Conservation (phyloP, 2,113 vertebrate genomes). For the Micromys minutus region DNA sequence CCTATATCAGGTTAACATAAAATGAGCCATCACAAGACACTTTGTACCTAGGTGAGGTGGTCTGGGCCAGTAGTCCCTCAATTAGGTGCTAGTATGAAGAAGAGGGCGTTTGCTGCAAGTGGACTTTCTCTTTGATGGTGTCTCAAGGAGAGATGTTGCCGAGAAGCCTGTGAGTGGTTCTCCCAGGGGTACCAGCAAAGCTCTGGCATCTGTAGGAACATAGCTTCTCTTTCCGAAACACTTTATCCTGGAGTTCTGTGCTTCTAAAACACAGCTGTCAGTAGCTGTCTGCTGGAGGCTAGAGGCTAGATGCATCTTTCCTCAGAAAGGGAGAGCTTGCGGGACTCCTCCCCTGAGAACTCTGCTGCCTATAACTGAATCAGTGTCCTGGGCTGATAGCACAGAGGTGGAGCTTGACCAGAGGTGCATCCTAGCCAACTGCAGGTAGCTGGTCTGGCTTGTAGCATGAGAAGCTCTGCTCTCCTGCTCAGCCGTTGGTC, state of each 20-base stretch:
- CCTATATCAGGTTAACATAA: not conserved
- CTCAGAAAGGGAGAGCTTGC: not conserved
- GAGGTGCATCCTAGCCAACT: no score
- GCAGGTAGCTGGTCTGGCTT: not conserved
- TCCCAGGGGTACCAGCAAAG: not conserved
- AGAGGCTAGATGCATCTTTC: not conserved
- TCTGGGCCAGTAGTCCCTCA: not conserved
- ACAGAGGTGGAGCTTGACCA: no score
- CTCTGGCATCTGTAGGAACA: not conserved
- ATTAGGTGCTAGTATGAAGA: not conserved
- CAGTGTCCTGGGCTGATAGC: not conserved
- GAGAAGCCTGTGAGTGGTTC: not conserved
- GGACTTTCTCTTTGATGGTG: not conserved
- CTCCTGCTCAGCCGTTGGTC: not conserved
- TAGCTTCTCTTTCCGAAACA: not conserved
- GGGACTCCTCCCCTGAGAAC: not conserved
- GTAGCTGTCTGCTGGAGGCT: not conserved
- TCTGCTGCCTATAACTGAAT: not conserved
- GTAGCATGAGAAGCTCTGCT: not conserved
- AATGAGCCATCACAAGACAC: not conserved
- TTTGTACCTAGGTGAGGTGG: not conserved
- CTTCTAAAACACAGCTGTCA: not conserved
- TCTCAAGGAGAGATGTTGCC: not conserved
- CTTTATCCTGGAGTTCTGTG: not conserved
- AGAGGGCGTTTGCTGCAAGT: not conserved